These are phyloP conservation scores for Equus quagga DNA, from an alignment of 2,113 vertebrate species.

Conservation along the genomic window DNA sequence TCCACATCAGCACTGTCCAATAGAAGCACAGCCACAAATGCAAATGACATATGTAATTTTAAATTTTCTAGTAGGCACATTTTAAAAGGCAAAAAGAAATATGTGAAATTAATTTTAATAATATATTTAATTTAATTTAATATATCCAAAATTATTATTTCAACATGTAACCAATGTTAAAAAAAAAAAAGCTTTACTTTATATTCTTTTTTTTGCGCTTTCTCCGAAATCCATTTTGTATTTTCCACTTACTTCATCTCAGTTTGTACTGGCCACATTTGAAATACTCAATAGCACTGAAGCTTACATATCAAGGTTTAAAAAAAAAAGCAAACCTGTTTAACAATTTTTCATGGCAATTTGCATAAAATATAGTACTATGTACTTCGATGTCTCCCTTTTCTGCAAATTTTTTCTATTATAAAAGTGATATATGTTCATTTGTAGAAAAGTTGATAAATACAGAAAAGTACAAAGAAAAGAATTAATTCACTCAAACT, in stretches of 20 bases:
- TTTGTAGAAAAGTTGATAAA: background rate
- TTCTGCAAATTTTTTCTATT: background rate
- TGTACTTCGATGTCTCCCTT: background rate
- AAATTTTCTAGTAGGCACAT: background rate
- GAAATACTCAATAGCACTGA: background rate
- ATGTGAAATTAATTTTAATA: background rate
- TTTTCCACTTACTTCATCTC: background rate
- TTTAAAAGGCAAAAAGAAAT: background rate
- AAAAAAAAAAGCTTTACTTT: background rate
- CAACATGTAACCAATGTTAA: background rate
- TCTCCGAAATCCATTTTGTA: background rate
- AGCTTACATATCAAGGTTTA: background rate
- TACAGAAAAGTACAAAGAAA: background rate
- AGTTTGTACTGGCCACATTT: background rate
- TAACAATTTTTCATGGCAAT: background rate
- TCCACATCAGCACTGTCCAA: background rate
- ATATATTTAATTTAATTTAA: background rate
- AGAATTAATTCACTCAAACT: background rate
- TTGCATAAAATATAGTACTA: background rate
- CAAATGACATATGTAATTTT: background rate
- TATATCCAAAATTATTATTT: constrained; percentile 6
- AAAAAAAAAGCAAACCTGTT: background rate
- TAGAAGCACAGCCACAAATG: background rate
- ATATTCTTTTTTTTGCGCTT: background rate
- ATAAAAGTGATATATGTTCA: background rate